Conservation (phyloP, 2,113 vertebrate genomes). For the Datnioides undecimradiatus region DNA sequence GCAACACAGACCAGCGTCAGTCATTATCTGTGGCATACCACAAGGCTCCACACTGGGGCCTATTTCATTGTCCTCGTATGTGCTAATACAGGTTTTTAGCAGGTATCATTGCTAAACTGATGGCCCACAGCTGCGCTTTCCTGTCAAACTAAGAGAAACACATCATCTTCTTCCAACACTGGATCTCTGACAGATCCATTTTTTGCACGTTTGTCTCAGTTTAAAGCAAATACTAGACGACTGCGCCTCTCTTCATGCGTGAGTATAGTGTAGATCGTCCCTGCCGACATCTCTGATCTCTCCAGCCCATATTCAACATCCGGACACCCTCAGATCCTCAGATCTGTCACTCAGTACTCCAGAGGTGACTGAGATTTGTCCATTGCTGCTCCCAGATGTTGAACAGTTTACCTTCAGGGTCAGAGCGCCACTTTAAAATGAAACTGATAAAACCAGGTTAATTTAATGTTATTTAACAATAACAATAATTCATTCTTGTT, state of each 20-base stretch:
- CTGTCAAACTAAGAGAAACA: background rate
- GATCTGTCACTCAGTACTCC: too few species aligned
- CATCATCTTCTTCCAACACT: too few species aligned
- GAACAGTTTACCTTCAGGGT: too few species aligned
- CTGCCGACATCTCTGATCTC: background rate
- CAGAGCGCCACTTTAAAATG: too few species aligned
- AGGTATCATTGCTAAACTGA: background rate
- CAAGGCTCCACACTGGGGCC: background rate
- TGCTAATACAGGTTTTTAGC: background rate
- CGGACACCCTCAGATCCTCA: background rate
- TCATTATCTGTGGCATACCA: background rate
- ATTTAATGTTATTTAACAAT: too few species aligned
- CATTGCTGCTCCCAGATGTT: too few species aligned
- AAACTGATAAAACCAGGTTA: too few species aligned
- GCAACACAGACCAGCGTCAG: background rate
- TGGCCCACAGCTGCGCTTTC: background rate
- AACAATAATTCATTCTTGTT: too few species aligned
- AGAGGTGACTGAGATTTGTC: too few species aligned
- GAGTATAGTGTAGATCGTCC: background rate
- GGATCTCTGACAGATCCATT: too few species aligned
- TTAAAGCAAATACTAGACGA: too few species aligned
- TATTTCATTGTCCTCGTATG: background rate
- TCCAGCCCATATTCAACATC: background rate
- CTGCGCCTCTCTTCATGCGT: background rate
- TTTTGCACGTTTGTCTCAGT: too few species aligned